phyloP scores from a whole-genome alignment of 1,140 invertebrate genomes.

The Periplaneta americana region DNA sequence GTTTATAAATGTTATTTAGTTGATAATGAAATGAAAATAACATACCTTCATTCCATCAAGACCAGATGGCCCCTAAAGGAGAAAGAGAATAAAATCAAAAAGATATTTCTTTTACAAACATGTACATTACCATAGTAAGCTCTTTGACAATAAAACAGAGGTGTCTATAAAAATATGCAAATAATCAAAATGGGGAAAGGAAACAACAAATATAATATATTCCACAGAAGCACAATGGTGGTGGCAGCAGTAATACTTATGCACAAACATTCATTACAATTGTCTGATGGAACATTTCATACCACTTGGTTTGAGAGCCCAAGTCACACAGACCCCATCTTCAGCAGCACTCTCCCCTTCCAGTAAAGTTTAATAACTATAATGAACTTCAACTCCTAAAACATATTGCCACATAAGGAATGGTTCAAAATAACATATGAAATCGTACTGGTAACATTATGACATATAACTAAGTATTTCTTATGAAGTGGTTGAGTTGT shows the following conservation, averaged over 20 bases:
- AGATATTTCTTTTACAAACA: constrained; percentile 23
- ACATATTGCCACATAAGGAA: background rate
- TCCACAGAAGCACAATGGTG: background rate
- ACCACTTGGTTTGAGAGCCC: background rate
- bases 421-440: too few species aligned
- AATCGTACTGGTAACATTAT: too few species aligned
- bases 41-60: constrained; percentile 69
- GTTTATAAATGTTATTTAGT: too few species aligned
- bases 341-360: background rate
- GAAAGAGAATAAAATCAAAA: constrained; percentile 32
- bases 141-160: background rate
- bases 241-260: constrained; percentile 6
- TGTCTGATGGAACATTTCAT: background rate
- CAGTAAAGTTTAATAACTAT: background rate
- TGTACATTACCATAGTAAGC: background rate
- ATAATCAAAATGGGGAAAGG: background rate
- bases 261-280: background rate
- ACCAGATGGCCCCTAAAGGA: constrained; percentile 61
- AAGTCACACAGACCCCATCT: background rate
- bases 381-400: background rate
- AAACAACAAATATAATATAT: background rate
- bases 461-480: too few species aligned
- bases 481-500: too few species aligned
- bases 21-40: too few species aligned
- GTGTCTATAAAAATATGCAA: background rate